phyloP scores from a whole-genome alignment of 2,797 vertebrate species.

The Onychomys leucogaster region DNA sequence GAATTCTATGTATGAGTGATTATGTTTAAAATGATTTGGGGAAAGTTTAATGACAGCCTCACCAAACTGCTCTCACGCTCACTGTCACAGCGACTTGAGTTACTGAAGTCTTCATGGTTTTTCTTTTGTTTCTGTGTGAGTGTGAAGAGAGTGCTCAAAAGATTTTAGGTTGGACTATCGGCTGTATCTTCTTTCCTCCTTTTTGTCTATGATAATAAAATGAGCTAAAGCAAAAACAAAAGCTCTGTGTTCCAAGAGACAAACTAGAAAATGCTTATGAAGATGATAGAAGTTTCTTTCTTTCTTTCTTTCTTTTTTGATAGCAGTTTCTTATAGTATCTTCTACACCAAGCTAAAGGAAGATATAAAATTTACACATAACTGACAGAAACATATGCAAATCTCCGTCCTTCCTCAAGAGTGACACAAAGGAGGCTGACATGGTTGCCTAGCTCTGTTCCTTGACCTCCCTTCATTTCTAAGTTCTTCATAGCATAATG shows the following conservation, averaged over 20 bases:
- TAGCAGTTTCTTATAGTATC: not conserved
- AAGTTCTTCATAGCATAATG: not conserved
- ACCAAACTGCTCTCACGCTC: not conserved
- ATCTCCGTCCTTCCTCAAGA: not conserved
- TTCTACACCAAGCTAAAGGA: slow-evolving; percentile 15
- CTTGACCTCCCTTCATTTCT: not conserved
- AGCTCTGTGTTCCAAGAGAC: not conserved
- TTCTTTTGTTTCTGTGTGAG: not conserved
- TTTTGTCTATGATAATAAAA: slow-evolving; percentile 32
- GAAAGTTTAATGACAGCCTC: not conserved
- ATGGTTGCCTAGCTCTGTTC: not conserved
- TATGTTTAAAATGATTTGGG: not conserved
- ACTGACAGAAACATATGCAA: not conserved
- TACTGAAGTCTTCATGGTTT: not conserved
- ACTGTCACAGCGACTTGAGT: not conserved
- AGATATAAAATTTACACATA: not conserved
- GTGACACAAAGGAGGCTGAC: not conserved
- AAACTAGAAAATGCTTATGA: not conserved
- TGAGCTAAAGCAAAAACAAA: not conserved
- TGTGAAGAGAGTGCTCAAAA: not conserved
- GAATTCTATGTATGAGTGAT: not conserved
- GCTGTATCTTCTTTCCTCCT: not conserved
- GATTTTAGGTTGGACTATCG: not conserved
- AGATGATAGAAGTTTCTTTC: not conserved
- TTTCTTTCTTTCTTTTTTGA: too few relatives aligned